Conservation (phyloP, 2,888 invertebrate species). For the Maniola hyperantus region DNA sequence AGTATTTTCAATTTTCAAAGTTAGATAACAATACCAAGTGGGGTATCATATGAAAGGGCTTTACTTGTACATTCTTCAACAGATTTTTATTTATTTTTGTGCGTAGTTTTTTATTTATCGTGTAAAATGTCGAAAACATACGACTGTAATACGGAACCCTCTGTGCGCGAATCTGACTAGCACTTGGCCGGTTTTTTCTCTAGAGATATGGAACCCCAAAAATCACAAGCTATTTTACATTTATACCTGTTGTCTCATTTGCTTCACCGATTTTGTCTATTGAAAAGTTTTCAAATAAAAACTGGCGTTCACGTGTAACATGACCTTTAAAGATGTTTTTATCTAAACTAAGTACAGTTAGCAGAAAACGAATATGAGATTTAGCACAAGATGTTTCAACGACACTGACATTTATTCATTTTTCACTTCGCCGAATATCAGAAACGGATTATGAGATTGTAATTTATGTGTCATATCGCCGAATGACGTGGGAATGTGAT, state of each 20-base stretch:
- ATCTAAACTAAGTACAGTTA: constrained; percentile 24
- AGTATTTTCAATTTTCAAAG: too few relatives aligned
- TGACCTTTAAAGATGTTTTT: constrained; percentile 29
- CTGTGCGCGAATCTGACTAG: too few relatives aligned
- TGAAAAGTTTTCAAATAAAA: constrained; percentile 13
- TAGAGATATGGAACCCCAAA: too few relatives aligned
- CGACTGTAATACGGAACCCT: too few relatives aligned
- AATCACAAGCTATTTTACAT: background rate
- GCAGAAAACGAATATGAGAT: constrained; percentile 23
- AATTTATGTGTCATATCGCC: constrained; percentile 38
- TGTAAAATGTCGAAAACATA: too few relatives aligned
- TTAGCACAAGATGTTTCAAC: constrained; percentile 31
- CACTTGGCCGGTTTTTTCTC: too few relatives aligned
- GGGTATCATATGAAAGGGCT: too few relatives aligned
- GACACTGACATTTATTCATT: constrained; percentile 50
- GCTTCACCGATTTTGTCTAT: constrained; percentile 6
- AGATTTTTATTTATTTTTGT: too few relatives aligned
- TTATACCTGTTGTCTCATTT: background rate
- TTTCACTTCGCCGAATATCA: constrained; percentile 69
- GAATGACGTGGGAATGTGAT: constrained; percentile 37
- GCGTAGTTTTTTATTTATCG: too few relatives aligned
- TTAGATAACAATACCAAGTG: too few relatives aligned
- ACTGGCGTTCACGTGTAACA: constrained; percentile 16
- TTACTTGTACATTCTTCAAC: too few relatives aligned
- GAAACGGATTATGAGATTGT: constrained; percentile 57